A percentile compares a stretch with the other conserved stretches of the same genome.
These are phyloP conservation scores for Zosterops hypoxanthus DNA, from an alignment of 2,113 vertebrate genomes.

Conservation along the genomic window DNA sequence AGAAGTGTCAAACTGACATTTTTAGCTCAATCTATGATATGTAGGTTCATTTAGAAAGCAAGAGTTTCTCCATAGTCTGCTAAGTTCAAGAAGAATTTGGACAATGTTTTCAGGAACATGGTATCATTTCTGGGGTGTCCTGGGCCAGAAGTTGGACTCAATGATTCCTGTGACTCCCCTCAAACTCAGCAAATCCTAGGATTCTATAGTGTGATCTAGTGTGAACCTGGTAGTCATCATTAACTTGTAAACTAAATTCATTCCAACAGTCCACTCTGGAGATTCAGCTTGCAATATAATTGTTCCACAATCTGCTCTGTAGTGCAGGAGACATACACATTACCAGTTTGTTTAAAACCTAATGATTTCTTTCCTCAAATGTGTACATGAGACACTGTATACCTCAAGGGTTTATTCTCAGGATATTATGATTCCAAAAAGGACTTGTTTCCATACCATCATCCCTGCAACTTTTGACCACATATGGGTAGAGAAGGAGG, in stretches of 20 bases:
- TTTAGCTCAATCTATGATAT: background rate
- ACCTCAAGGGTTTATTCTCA: background rate
- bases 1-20: background rate
- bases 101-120: background rate
- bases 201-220: background rate
- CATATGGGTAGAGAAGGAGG: background rate
- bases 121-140: background rate
- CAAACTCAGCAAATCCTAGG: background rate
- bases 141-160: background rate
- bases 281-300: background rate
- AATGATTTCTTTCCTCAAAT: background rate
- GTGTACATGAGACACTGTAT: background rate
- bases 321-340: background rate
- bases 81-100: background rate
- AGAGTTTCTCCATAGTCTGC: background rate
- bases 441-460: background rate
- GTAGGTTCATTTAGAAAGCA: background rate
- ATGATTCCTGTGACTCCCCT: background rate
- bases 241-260: background rate
- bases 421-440: background rate
- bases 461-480: background rate
- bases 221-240: background rate
- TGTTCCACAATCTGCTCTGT: background rate
- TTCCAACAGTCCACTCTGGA: background rate
- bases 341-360: background rate